Percentiles rank a stretch among this genome's conserved stretches.
Conservation (phyloP, 2,113 vertebrate genomes). For the Scophthalmus maximus region DNA sequence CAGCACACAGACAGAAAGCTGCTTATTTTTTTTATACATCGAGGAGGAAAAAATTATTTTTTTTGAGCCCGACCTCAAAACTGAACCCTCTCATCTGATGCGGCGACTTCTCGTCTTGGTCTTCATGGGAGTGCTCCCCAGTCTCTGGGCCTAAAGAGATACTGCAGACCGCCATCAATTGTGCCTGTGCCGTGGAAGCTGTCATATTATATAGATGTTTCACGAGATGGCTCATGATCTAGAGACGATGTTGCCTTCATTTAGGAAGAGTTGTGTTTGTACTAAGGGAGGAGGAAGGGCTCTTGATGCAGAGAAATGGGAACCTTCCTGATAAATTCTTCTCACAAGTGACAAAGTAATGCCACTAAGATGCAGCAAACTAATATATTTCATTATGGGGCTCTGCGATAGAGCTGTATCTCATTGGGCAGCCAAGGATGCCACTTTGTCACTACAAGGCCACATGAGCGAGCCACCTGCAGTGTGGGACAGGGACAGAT, state of each 20-base stretch:
- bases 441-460: slow-evolving; percentile 79
- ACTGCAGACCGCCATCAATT: slow-evolving; percentile 47
- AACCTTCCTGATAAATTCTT: slow-evolving; percentile 66
- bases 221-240: slow-evolving; percentile 61
- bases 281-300: slow-evolving; percentile 65
- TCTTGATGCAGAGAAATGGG: slow-evolving; percentile 70
- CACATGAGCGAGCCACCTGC: slow-evolving; percentile 46
- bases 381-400: slow-evolving; percentile 72
- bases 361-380: slow-evolving; percentile 66
- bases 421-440: slow-evolving; percentile 74
- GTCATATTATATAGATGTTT: slow-evolving; percentile 74
- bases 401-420: slow-evolving; percentile 72
- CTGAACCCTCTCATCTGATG: slow-evolving; percentile 52
- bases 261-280: slow-evolving; percentile 74
- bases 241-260: slow-evolving; percentile 66
- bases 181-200: slow-evolving; percentile 27
- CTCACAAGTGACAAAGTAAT: slow-evolving; percentile 74
- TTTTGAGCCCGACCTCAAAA: slow-evolving; percentile 57
- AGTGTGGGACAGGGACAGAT: slow-evolving; percentile 51
- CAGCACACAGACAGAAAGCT: slow-evolving; percentile 80
- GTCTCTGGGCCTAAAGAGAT: slow-evolving; percentile 26
- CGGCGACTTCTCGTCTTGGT: slow-evolving; percentile 24
- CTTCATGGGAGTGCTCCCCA: slow-evolving; percentile 6
- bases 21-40: slow-evolving; percentile 73
- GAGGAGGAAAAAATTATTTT: slow-evolving; percentile 56